Conservation (phyloP, 1,140 invertebrate genomes). For the Drosophila insularis region DNA sequence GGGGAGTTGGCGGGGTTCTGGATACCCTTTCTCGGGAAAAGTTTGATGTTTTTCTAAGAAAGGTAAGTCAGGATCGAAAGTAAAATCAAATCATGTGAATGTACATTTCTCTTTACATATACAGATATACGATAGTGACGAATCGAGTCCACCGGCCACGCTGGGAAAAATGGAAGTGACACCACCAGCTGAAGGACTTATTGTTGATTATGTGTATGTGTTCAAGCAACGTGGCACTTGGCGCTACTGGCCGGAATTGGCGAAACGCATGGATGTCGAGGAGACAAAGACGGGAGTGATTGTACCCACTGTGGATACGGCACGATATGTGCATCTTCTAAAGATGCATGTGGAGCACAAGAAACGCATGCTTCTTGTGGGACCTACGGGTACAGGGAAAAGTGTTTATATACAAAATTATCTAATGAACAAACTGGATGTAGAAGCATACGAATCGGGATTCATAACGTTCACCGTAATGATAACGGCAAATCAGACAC, state of each 20-base stretch:
- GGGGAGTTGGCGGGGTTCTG: slow-evolving; percentile 92
- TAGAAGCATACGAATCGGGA: slow-evolving; percentile 89
- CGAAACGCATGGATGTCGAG: slow-evolving; percentile 81
- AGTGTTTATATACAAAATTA: slow-evolving; percentile 94
- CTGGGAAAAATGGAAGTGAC: slow-evolving; percentile 88
- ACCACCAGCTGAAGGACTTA: slow-evolving; percentile 88
- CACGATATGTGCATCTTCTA: slow-evolving; percentile 88
- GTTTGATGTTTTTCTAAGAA: slow-evolving; percentile 88
- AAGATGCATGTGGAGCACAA: slow-evolving; percentile 87
- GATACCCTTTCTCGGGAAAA: slow-evolving; percentile 88
- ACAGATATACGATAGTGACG: slow-evolving; percentile 83
- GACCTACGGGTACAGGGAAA: slow-evolving; percentile 96
- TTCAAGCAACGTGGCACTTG: slow-evolving; percentile 90
- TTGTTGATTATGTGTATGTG: slow-evolving; percentile 92
- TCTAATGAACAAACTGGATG: slow-evolving; percentile 90
- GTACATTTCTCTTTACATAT: no score
- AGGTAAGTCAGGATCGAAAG: slow-evolving; percentile 34
- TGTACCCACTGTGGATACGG: slow-evolving; percentile 92
- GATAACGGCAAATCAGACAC: slow-evolving; percentile 92
- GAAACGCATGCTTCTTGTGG: slow-evolving; percentile 90
- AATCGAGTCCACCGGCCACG: slow-evolving; percentile 86
- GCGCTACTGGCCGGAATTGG: slow-evolving; percentile 89
- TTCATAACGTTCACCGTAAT: slow-evolving; percentile 95
- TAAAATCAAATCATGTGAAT: no score
- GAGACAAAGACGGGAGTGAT: slow-evolving; percentile 73